Conservation (phyloP, 2,888 invertebrate genomes). For the Ischnura elegans region DNA sequence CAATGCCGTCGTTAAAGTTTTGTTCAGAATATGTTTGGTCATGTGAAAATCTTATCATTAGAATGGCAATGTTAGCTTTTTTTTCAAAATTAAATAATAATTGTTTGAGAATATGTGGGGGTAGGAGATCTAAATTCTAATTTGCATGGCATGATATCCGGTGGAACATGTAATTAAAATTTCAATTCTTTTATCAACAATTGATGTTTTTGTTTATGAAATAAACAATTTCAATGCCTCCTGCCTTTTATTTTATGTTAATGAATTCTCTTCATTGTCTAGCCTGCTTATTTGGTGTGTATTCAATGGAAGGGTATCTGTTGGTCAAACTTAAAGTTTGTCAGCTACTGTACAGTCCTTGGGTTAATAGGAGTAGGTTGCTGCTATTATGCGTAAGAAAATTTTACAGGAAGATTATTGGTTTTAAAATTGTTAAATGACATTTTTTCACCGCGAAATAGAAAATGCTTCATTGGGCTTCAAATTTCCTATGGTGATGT, state of each 20-base stretch:
- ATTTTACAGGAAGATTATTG: neutral
- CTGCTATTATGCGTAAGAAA: neutral
- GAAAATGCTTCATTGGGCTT: neutral
- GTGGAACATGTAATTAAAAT: constrained; percentile 38
- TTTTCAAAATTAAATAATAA: neutral
- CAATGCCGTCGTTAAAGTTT: neutral
- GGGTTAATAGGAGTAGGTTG: neutral
- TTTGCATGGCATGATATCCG: constrained; percentile 36
- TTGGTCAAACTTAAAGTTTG: neutral
- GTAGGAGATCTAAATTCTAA: constrained; percentile 51
- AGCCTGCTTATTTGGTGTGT: neutral
- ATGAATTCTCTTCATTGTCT: neutral
- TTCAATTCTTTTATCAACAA: constrained; percentile 17
- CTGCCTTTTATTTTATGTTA: constrained; percentile 54
- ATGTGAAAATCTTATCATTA: neutral
- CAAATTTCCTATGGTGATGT: too few relatives aligned
- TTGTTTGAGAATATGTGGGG: neutral
- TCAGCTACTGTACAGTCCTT: neutral
- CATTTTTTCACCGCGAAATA: neutral
- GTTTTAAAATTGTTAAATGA: neutral
- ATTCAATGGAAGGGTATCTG: neutral
- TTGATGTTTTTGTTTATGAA: constrained; percentile 41
- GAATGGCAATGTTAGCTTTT: neutral
- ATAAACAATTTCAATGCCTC: constrained; percentile 58
- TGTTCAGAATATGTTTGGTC: neutral